Conservation (phyloP, 1,140 invertebrate genomes). For the Leptestheria dahalacensis region DNA sequence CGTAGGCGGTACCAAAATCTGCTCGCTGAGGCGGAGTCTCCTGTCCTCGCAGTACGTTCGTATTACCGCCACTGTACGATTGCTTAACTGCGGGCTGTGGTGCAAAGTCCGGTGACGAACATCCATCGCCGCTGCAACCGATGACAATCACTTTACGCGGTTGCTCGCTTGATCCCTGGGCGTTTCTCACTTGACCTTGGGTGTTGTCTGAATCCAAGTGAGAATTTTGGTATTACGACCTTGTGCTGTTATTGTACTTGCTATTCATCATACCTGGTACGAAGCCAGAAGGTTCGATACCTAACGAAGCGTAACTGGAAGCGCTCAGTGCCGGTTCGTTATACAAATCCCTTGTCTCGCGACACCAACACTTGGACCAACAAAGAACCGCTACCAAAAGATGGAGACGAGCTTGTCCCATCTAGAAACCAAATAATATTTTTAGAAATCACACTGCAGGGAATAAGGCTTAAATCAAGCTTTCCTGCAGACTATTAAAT, state of each 20-base stretch:
- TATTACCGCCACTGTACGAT: not conserved
- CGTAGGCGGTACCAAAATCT: no score
- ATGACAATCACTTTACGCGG: not conserved
- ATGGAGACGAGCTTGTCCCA: not conserved
- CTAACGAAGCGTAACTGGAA: conserved; percentile 4
- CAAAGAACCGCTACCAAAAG: not conserved
- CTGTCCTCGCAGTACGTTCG: not conserved
- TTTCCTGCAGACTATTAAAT: no score
- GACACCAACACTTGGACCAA: not conserved
- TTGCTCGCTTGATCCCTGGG: not conserved
- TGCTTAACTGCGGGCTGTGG: not conserved
- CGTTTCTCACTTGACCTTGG: not conserved
- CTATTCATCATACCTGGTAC: not conserved
- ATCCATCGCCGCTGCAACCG: conserved; percentile 12
- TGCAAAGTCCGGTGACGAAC: not conserved
- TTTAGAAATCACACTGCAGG: no score
- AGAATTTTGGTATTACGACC: no score
- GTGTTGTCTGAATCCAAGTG: not conserved
- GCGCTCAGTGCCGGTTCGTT: conserved; percentile 4
- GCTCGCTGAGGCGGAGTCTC: no score
- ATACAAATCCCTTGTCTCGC: no score
- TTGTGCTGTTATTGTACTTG: not conserved
- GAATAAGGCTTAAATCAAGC: no score
- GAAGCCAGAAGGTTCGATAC: not conserved
- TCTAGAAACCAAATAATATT: no score